Evolutionary conservation across 2,113 vertebrate genomes (phyloP).

Genomic region (Verasper variegatus): DNA sequence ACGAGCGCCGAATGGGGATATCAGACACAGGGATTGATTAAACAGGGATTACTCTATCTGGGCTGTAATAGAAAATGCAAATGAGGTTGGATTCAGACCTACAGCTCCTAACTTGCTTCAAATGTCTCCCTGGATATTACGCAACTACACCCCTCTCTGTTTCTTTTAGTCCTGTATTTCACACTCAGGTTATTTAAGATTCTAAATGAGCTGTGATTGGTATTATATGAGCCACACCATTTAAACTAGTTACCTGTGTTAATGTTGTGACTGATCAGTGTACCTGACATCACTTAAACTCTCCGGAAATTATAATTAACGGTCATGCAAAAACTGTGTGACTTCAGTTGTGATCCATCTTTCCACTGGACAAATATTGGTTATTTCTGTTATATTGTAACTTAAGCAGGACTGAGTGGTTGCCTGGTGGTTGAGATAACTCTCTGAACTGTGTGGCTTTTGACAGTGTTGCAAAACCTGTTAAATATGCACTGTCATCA

Average conservation of each 20-base stretch:
- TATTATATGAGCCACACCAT: too few species aligned
- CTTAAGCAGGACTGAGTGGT: not conserved
- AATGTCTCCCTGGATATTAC: conserved; percentile 27
- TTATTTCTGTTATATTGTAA: conserved; percentile 5
- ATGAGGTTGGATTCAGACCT: conserved; percentile 10
- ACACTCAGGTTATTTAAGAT: not conserved
- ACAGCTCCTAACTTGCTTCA: not conserved
- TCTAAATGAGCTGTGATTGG: not conserved
- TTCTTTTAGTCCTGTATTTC: not conserved
- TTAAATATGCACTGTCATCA: conserved; percentile 24
- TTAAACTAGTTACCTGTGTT: too few species aligned
- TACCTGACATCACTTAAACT: not conserved
- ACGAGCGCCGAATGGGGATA: conserved; percentile 11
- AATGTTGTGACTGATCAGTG: not conserved
- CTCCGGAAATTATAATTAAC: not conserved
- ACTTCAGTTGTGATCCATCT: not conserved
- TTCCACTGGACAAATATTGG: not conserved
- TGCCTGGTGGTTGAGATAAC: conserved; percentile 1
- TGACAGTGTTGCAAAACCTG: conserved; percentile 22
- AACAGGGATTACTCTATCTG: conserved; percentile 32
- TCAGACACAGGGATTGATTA: conserved; percentile 27
- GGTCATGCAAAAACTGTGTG: not conserved
- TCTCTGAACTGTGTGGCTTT: conserved; percentile 23
- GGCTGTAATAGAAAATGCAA: conserved; percentile 24
- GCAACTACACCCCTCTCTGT: not conserved